phyloP scores from a whole-genome alignment of 2,888 invertebrate genomes.

The Ryuthela nishihirai region DNA sequence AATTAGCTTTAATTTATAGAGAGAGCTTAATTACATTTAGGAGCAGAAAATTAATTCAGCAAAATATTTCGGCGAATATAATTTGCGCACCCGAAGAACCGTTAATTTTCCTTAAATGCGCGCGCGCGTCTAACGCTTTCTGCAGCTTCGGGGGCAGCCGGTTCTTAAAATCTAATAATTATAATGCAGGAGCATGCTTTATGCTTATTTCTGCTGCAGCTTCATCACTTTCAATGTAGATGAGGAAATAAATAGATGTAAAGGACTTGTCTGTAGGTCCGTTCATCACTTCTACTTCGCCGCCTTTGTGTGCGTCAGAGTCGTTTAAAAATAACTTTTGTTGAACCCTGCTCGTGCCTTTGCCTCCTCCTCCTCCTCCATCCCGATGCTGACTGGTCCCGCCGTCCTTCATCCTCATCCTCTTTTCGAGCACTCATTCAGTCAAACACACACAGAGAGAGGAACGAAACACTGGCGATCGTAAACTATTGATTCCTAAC shows the following conservation, averaged over 20 bases:
- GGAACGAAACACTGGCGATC: too few species aligned
- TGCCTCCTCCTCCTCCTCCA: too few species aligned
- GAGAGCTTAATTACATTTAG: conserved; percentile 37
- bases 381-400: too few species aligned
- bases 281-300: conserved; percentile 38
- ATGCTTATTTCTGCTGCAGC: conserved; percentile 20
- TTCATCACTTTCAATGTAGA: conserved; percentile 32
- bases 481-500: too few species aligned
- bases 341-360: too few species aligned
- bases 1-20: conserved; percentile 38
- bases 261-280: too few species aligned
- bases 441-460: too few species aligned
- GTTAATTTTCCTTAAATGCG: conserved; percentile 39
- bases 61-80: conserved; percentile 38
- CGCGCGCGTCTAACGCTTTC: conserved; percentile 24
- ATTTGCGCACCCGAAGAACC: conserved; percentile 35
- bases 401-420: too few species aligned
- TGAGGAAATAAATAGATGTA: conserved; percentile 36
- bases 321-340: too few species aligned
- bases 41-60: conserved; percentile 37
- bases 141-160: conserved; percentile 30
- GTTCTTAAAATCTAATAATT: conserved; percentile 39
- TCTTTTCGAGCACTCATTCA: too few species aligned
- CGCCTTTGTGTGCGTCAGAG: too few species aligned
- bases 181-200: conserved; percentile 32